Base-by-base conservation (phyloP, 30 jellyfish, hydroid and myxozoan species). In the Hydractinia symbiolongicarpus region DNA sequence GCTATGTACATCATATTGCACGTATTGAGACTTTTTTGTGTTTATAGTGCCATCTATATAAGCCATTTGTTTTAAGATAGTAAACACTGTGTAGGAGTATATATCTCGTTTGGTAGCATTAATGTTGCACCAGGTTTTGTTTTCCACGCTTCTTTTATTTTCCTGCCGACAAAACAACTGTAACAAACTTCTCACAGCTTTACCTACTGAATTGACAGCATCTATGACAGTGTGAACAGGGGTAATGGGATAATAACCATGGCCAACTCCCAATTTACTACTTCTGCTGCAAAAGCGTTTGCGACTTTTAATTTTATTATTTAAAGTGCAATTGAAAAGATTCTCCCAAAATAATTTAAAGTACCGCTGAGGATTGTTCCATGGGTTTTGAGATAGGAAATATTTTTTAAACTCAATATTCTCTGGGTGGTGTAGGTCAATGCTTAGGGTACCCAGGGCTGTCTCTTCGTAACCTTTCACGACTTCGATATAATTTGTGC, bases 161-260 rank as follows among this genome's bases (percentile, higher is more conserved):
- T 61, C 82, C 40, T 50, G 11, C 17, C 51, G 40, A 66, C 99
- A 93, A 7, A 15, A 11, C 30, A 57, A 20, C 53, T 81, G 88
- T 20, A 88, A 71, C 50, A 78, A 71, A 6, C n/a, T 19, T 73
- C 80, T 69, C 52, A 84, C 19, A 21, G 89, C 93, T 54, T 66
- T 30, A 0, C 96, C 99, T 17, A 87, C 20, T 11, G 95, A 88
- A 57, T 73, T 84, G 15, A 81, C 93, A 8, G 93, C 89, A 56
- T 87, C 92, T 44, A 93, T 79, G 9, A 93, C 96, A 9, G 91
- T 53, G 5, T 79, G 81, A 57, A 93, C 90, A 4, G 99, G 95
- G 77, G 96, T 93, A 50, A 75, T 68, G 19, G 95, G 87, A 66
- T 88, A 93, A 64, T 83, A 93, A 50, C 99, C 99, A 50, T 51